phyloP scores from a whole-genome alignment of 2,888 invertebrate species.

The Stenotaenia linearis region DNA sequence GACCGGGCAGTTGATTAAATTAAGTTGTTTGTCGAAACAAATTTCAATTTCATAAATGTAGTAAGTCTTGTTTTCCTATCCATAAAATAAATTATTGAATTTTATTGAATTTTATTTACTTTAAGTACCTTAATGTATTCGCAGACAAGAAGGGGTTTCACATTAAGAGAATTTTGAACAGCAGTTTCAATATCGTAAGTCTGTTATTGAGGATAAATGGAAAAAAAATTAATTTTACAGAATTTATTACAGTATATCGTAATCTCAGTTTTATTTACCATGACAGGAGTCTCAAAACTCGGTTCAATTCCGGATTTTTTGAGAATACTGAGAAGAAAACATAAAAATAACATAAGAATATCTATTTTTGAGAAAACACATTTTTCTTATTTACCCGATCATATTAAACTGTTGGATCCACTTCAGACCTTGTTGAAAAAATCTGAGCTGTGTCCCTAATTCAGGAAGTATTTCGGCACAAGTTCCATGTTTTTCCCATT shows the following conservation, averaged over 20 bases:
- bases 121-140: not conserved
- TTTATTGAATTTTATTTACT: no score
- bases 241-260: no score
- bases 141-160: not conserved
- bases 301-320: not conserved
- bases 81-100: constrained; percentile 33
- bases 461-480: constrained; percentile 59
- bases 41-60: constrained; percentile 66
- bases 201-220: no score
- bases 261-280: not conserved
- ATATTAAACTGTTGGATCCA: constrained; percentile 49
- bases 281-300: not conserved
- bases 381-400: constrained; percentile 49
- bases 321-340: not conserved
- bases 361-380: not conserved
- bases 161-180: not conserved
- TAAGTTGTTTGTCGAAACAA: constrained; percentile 64
- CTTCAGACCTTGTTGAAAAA: constrained; percentile 60
- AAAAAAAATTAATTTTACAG: no score
- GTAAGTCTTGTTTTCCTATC: constrained; percentile 53
- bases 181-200: not conserved
- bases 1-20: constrained; percentile 56
- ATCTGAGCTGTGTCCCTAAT: constrained; percentile 60
- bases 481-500: constrained; percentile 78
- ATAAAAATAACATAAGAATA: not conserved